These are phyloP conservation scores for Lethrus apterus DNA, from an alignment of 1,140 invertebrate species.

Conservation along the genomic window DNA sequence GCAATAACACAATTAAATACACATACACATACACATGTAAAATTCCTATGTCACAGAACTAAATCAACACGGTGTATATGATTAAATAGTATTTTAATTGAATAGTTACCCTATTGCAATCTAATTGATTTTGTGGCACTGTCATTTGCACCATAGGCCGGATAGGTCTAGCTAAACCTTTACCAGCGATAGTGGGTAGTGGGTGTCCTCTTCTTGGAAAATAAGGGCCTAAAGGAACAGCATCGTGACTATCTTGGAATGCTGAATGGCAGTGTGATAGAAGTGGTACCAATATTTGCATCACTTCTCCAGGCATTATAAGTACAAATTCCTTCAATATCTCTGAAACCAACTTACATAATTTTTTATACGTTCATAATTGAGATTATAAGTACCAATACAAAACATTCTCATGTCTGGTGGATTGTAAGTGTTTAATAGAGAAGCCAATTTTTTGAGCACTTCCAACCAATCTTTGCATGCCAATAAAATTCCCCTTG, in stretches of 20 bases:
- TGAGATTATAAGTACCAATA: constrained; percentile 49
- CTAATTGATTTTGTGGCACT: constrained; percentile 66
- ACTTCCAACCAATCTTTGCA: constrained; percentile 83
- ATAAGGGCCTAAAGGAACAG: constrained; percentile 63
- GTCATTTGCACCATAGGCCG: constrained; percentile 85
- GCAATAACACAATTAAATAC: too few relatives aligned
- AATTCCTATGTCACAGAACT: too few relatives aligned
- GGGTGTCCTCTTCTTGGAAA: constrained; percentile 54
- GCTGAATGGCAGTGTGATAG: constrained; percentile 76
- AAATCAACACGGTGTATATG: too few relatives aligned
- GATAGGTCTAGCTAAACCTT: constrained; percentile 56
- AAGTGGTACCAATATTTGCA: constrained; percentile 74
- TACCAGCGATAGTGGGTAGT: constrained; percentile 48
- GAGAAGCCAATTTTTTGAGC: constrained; percentile 72
- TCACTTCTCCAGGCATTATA: constrained; percentile 72
- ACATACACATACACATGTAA: neutral
- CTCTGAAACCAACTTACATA: constrained; percentile 49
- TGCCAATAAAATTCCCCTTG: constrained; percentile 52
- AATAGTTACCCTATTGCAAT: constrained; percentile 54
- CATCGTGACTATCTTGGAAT: constrained; percentile 68
- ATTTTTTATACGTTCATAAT: constrained; percentile 1
- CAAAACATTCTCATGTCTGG: constrained; percentile 72
- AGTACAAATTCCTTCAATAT: constrained; percentile 78
- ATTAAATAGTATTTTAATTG: neutral
- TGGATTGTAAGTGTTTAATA: constrained; percentile 87